These are phyloP conservation scores for Aphrocallistes beatrix DNA, from an alignment of 37 sponge, comb jelly and placozoan genomes.

Conservation along the genomic window DNA sequence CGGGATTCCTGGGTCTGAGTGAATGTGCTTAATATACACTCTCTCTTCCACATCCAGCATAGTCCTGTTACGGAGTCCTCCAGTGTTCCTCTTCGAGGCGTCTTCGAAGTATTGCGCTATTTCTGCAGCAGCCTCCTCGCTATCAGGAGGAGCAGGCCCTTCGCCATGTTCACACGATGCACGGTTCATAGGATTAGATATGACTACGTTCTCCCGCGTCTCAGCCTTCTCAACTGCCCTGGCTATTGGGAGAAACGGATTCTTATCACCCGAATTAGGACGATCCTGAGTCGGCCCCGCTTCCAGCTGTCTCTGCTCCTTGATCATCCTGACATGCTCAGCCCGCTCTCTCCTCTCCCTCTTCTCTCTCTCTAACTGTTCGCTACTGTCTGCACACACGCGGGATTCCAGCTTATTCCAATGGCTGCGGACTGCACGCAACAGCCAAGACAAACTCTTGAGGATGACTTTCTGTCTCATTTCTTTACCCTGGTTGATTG, in stretches of 20 bases:
- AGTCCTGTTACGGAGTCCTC: background rate
- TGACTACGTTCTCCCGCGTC: too few relatives aligned
- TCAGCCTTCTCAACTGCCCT: background rate
- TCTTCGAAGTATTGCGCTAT: background rate
- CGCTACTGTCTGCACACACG: background rate
- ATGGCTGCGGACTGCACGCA: background rate
- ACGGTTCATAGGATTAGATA: too few relatives aligned
- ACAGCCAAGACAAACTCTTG: background rate
- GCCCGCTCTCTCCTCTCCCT: background rate
- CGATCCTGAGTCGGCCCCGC: background rate
- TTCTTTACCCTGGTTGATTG: background rate
- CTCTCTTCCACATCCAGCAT: background rate
- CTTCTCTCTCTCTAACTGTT: background rate
- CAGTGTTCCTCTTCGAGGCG: background rate
- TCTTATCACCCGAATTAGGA: background rate
- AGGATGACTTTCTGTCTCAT: background rate
- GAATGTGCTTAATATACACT: background rate
- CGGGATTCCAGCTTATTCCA: background rate
- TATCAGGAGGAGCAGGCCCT: background rate
- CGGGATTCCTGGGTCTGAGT: background rate
- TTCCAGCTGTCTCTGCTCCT: background rate
- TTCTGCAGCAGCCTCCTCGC: background rate
- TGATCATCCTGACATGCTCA: background rate
- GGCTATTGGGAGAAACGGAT: background rate
- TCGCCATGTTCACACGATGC: too few relatives aligned